Evolutionary conservation across 2,797 vertebrate species (phyloP), one percentile per base, ranked within the genome.

Genomic region (Myotis vivesi): DNA sequence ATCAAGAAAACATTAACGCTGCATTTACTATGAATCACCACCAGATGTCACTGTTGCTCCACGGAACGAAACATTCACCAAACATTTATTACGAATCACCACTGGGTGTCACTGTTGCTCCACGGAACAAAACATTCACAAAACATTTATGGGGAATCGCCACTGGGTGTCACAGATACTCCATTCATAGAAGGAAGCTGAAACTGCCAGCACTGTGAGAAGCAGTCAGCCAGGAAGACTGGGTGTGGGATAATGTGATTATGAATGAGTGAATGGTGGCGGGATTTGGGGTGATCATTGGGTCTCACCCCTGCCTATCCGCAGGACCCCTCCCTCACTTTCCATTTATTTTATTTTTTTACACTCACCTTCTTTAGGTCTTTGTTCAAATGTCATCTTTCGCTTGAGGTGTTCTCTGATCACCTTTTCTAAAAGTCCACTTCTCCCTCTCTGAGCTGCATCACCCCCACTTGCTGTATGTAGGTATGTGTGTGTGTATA

Each of bases 81-180:
- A 77, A 6, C n/a, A 53, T 28, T 80, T 80, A 44, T 16, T 8
- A 64, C 10, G 5, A 41, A 0, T 0, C 17, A 46, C 98, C 98
- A 95, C 97, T 59, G 5, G 97, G 91, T 96, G 98, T 96, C 98
- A 87, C 96, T 97, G 88, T 96, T 96, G 96, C 28, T 71, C 96
- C 84, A 82, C 19, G 17, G 41, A 82, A 82, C 17, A n/a, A 59
- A 59, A 10, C 9, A 59, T 30, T 7, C 41, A 38, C 4, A 20
- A 23, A 22, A 1, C 30, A 8, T 28, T 80, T 57, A 59, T n/a
- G 8, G 44, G 22, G 5, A n/a, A 0, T 0, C 13, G 44, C 98
- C 98, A 95, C 97, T 55, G 6, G 97, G 93, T 96, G 98, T 96
- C 97, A 72, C 95, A 97, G 87, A 96, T 96, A 96, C 10, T 75